A percentile compares a stretch with the other conserved stretches of the same genome.
These are phyloP conservation scores for Myiozetetes cayanensis DNA, from an alignment of 2,113 vertebrate genomes.

Conservation along the genomic window DNA sequence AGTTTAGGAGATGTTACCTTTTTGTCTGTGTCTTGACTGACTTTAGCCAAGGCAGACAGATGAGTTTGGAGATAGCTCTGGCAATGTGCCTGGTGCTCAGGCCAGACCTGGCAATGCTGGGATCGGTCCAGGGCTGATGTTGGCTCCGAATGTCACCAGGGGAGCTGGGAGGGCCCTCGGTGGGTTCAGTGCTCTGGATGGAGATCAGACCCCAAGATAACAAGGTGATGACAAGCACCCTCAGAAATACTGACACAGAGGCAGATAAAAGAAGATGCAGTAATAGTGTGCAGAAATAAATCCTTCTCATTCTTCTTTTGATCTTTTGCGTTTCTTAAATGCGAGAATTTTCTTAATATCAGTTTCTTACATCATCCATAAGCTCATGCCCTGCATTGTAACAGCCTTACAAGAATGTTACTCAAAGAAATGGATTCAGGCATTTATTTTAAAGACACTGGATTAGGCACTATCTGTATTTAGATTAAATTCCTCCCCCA, in stretches of 20 bases:
- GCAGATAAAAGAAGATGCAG: conserved; percentile 31
- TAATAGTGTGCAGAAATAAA: conserved; percentile 14
- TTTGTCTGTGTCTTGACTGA: neutral
- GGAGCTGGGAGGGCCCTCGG: neutral
- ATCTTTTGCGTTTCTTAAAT: neutral
- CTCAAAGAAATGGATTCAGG: neutral
- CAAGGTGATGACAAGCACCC: conserved; percentile 24
- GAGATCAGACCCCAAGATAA: neutral
- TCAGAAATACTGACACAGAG: neutral
- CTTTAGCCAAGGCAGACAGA: neutral
- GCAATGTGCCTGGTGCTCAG: neutral
- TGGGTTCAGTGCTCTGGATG: neutral
- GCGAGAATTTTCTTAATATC: neutral
- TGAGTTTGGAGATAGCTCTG: neutral
- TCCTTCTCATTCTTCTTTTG: conserved; percentile 8
- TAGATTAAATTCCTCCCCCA: neutral
- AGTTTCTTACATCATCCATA: neutral
- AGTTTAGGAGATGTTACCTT: neutral
- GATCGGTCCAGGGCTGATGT: neutral
- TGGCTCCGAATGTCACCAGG: neutral
- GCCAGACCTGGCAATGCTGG: neutral
- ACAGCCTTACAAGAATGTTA: neutral
- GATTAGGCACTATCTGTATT: neutral
- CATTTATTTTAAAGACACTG: neutral
- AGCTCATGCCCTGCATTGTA: neutral